Conservation (phyloP, 1,140 invertebrate genomes). For the Drosophila saltans region DNA sequence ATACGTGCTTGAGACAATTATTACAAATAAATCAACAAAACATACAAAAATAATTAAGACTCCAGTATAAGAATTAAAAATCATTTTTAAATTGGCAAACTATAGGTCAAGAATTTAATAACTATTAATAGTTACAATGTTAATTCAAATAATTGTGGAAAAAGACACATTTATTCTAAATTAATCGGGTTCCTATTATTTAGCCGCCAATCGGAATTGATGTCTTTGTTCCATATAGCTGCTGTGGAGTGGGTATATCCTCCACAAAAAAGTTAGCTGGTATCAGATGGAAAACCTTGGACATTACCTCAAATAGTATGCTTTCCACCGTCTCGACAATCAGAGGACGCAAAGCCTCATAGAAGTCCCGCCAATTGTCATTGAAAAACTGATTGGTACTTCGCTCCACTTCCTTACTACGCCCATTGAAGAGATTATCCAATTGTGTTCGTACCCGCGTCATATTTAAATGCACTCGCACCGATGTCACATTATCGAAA, state of each 20-base stretch:
- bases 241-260: slow-evolving; percentile 69
- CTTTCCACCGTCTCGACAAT: slow-evolving; percentile 87
- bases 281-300: slow-evolving; percentile 86
- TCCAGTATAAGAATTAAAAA: no score
- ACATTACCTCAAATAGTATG: slow-evolving; percentile 86
- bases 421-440: slow-evolving; percentile 73
- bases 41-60: not conserved
- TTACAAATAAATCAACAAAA: not conserved
- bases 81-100: no score
- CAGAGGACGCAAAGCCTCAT: slow-evolving; percentile 86
- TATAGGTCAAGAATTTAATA: no score
- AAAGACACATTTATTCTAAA: not conserved
- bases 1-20: slow-evolving; percentile 42
- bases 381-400: slow-evolving; percentile 88
- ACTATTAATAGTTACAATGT: no score
- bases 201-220: slow-evolving; percentile 27
- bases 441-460: slow-evolving; percentile 53
- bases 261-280: slow-evolving; percentile 84
- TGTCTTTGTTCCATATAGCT: slow-evolving; percentile 84
- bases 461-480: slow-evolving; percentile 86
- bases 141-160: no score
- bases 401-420: slow-evolving; percentile 84
- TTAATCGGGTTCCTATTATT: not conserved
- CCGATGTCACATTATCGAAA: slow-evolving; percentile 86
- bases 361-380: slow-evolving; percentile 87